phyloP scores from a whole-genome alignment of 2,113 vertebrate species.

The Melanerpes aurifrons region DNA sequence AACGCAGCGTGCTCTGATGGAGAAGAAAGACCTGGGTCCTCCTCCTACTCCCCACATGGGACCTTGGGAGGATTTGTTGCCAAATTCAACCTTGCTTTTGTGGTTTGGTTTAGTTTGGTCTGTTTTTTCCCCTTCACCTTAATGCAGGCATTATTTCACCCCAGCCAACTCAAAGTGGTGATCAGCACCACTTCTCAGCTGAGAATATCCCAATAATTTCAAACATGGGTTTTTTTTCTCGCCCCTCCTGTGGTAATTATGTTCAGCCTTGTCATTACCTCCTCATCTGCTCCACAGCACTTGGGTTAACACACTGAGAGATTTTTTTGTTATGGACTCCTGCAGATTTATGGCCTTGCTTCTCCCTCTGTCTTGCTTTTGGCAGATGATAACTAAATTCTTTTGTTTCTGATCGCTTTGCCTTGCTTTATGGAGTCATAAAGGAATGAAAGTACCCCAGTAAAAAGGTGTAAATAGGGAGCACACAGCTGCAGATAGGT shows the following conservation, averaged over 20 bases:
- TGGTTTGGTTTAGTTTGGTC: background rate
- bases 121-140: background rate
- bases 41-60: background rate
- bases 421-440: constrained; percentile 55
- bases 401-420: constrained; percentile 65
- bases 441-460: constrained; percentile 46
- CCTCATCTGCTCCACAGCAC: constrained; percentile 6
- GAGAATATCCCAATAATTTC: background rate
- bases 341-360: constrained; percentile 9
- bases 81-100: background rate
- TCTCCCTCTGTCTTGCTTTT: constrained; percentile 47
- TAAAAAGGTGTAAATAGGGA: constrained; percentile 25
- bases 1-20: background rate
- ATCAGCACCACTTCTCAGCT: background rate
- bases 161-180: background rate
- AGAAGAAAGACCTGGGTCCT: background rate
- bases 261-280: constrained; percentile 19
- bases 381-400: constrained; percentile 52
- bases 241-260: background rate
- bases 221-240: background rate
- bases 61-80: background rate
- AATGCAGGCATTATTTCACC: background rate
- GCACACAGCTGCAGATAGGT: background rate
- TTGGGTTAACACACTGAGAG: background rate
- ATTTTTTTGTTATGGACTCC: constrained; percentile 9